phyloP scores from a whole-genome alignment of 1,140 invertebrate genomes.

The Macrosteles quadrilineatus region DNA sequence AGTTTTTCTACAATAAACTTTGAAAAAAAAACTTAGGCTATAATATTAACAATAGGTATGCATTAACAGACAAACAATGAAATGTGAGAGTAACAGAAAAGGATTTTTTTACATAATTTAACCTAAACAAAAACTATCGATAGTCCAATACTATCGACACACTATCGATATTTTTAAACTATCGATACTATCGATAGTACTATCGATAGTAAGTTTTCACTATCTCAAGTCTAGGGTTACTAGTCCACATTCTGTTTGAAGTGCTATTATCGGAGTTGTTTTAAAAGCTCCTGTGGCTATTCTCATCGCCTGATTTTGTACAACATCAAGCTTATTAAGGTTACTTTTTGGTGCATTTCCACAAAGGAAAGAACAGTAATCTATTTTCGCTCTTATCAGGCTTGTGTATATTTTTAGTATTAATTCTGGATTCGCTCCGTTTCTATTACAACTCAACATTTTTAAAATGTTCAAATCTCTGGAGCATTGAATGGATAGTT shows the following conservation, averaged over 20 bases:
- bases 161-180: too few species aligned
- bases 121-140: too few species aligned
- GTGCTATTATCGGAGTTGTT: neutral
- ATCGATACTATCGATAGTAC: too few species aligned
- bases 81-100: too few species aligned
- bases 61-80: too few species aligned
- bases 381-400: neutral
- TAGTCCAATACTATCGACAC: too few species aligned
- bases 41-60: too few species aligned
- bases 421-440: neutral
- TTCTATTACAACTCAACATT: neutral
- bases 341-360: neutral
- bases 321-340: neutral
- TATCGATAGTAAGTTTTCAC: too few species aligned
- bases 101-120: too few species aligned
- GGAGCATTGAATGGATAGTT: neutral
- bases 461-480: neutral
- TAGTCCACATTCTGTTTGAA: neutral
- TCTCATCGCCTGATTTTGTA: slow-evolving; percentile 3
- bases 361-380: neutral
- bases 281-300: neutral
- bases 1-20: too few species aligned
- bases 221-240: neutral
- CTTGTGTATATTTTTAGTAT: neutral
- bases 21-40: too few species aligned